These are phyloP conservation scores for Ectropis grisescens DNA, from an alignment of 1,140 invertebrate species.

Conservation along the genomic window DNA sequence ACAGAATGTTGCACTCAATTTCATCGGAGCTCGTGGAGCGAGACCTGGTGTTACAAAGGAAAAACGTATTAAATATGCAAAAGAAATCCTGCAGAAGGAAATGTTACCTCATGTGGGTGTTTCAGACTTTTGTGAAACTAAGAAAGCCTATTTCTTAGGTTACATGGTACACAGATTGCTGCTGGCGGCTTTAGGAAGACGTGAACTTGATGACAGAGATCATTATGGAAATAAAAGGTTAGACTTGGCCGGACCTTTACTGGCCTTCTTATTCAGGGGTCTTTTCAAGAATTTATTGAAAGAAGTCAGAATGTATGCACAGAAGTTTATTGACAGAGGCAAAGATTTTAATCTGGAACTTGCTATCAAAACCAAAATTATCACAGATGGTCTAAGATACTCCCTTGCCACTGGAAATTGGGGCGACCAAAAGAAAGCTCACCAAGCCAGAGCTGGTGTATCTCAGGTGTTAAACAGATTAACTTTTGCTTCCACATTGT, in stretches of 20 bases:
- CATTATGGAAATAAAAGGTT: conserved; percentile 99
- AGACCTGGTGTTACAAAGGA: conserved; percentile 98
- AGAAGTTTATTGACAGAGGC: conserved; percentile 98
- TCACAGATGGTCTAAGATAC: conserved; percentile 98
- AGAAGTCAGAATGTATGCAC: conserved; percentile 97
- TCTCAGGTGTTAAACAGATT: conserved; percentile 95
- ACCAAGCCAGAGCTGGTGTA: conserved; percentile 93
- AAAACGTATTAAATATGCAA: conserved; percentile 98
- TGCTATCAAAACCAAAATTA: conserved; percentile 97
- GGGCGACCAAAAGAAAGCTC: conserved; percentile 99
- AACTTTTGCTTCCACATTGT: conserved; percentile 98
- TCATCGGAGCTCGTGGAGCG: conserved; percentile 96
- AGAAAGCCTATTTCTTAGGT: conserved; percentile 97
- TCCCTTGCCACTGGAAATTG: conserved; percentile 99
- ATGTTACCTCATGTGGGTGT: conserved; percentile 99
- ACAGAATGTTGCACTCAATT: conserved; percentile 98
- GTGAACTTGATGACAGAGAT: conserved; percentile 98
- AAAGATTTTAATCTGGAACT: conserved; percentile 98
- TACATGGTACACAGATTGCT: conserved; percentile 99
- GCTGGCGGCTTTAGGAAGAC: conserved; percentile 91
- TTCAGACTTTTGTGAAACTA: conserved; percentile 99
- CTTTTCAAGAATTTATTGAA: conserved; percentile 95
- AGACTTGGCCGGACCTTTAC: conserved; percentile 95
- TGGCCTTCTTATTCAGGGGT: conserved; percentile 96
- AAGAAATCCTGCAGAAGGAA: conserved; percentile 99